phyloP scores from a whole-genome alignment of 2,113 vertebrate species.

The Limnothrissa miodon region DNA sequence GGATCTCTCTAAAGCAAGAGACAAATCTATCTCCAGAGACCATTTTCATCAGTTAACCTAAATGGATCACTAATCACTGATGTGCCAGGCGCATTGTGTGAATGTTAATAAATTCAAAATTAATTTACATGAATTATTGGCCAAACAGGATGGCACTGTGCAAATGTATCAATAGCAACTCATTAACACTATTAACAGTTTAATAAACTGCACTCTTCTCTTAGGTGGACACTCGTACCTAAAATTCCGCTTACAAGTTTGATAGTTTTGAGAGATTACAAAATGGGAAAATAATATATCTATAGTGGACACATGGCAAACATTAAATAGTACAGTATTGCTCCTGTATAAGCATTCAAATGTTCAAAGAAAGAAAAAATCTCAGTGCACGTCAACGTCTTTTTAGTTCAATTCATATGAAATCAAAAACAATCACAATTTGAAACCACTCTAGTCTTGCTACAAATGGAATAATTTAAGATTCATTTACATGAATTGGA shows the following conservation, averaged over 20 bases:
- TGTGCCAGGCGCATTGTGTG: neutral
- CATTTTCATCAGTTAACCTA: neutral
- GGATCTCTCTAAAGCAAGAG: neutral
- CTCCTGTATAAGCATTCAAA: neutral
- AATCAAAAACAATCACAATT: neutral
- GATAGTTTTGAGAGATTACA: neutral
- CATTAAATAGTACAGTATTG: constrained; percentile 12
- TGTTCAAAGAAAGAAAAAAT: neutral
- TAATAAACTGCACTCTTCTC: neutral
- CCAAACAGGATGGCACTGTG: neutral
- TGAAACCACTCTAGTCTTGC: neutral
- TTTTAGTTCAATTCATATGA: neutral
- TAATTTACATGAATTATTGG: neutral
- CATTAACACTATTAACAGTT: neutral
- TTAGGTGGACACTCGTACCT: neutral
- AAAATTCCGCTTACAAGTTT: neutral
- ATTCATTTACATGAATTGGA: neutral
- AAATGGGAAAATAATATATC: neutral
- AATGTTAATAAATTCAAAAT: neutral
- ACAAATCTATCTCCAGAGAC: neutral
- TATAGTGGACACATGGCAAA: neutral
- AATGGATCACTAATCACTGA: neutral
- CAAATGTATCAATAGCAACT: constrained; percentile 3
- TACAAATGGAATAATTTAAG: neutral
- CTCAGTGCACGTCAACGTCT: neutral